Evolutionary conservation across 2,113 vertebrate genomes (phyloP), one percentile per base, ranked within the genome.

Genomic region (Nycticorax nycticorax): DNA sequence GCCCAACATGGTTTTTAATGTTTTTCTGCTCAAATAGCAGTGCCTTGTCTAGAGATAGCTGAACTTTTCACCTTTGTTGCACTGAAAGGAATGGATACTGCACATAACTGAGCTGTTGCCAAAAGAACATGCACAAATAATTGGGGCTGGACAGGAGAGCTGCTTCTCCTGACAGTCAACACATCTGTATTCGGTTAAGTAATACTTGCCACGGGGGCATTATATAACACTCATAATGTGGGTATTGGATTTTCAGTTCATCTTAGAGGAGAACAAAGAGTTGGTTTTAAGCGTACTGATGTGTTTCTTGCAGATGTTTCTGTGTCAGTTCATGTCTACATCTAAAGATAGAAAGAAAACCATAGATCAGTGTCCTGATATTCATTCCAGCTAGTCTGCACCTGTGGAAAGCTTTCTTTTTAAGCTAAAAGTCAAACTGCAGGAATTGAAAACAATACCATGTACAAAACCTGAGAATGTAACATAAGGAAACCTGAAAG

Each of bases 141-240:
- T 60, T 85, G 75, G 50, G 55, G 76, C 89, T 92, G 94, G 92
- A 93, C 89, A 95, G 87, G n/a, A 77, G 90, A 83, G 56, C 88
- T 96, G 75, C 85, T 80, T 85, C 81, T 94, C 85, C 89, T 92
- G 80, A 96, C 82, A 91, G 85, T 91, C 82, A 88, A 21, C 88
- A 91, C 95, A 96, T 97, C 92, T 96, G 97, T 35, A 73, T 90
- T 64, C 95, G 66, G 85, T 97, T 97, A 96, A 96, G 77, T 60
- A 86, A 71, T 30, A 63, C 59, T 92, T 89, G 89, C 93, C 93
- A 95, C 94, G 48, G 89, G 91, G 92, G 88, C 97, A 95, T 95
- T 96, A 93, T 95, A 39, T 95, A 97, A 96, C 79, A 93, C 52
- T 96, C 73, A 87, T 89, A 64, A 89, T 88, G 72, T 83, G 92